Percentiles rank a stretch among this genome's conserved stretches.
Conservation (phyloP, 2,113 vertebrate species). For the Lates calcarifer region DNA sequence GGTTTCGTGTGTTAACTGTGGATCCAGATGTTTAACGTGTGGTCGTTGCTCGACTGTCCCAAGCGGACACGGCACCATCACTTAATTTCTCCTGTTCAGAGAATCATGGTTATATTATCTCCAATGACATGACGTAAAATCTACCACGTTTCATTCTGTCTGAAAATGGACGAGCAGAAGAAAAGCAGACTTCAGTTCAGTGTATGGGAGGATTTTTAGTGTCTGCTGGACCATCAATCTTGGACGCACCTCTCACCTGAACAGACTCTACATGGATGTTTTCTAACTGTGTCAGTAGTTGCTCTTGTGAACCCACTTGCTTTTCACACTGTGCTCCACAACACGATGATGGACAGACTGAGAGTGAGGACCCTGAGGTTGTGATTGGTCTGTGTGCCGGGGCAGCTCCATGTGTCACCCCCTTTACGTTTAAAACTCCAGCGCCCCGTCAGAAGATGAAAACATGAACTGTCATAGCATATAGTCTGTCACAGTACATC, state of each 20-base stretch:
- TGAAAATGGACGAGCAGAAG: not conserved
- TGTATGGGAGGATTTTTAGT: not conserved
- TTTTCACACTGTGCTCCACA: slow-evolving; percentile 67
- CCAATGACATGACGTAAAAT: not conserved
- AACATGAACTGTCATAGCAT: slow-evolving; percentile 63
- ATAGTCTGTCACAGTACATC: slow-evolving; percentile 75
- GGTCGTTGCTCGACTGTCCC: not conserved
- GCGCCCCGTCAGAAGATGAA: slow-evolving; percentile 21
- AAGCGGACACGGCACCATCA: not conserved
- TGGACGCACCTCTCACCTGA: not conserved
- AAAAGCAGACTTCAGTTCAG: not conserved
- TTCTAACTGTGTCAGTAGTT: slow-evolving; percentile 53
- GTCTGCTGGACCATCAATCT: not conserved
- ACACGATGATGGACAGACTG: not conserved
- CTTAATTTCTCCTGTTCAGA: not conserved
- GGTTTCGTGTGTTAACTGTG: not conserved
- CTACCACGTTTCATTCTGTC: slow-evolving; percentile 9
- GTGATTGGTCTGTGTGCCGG: slow-evolving; percentile 23
- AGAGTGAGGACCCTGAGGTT: not conserved
- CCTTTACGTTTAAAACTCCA: slow-evolving; percentile 46
- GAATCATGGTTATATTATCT: not conserved
- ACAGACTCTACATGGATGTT: slow-evolving; percentile 39
- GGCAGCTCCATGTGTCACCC: not conserved
- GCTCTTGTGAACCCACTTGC: slow-evolving; percentile 68
- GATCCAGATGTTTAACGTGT: slow-evolving; percentile 8